Percentiles rank a stretch among this genome's conserved stretches.
phyloP scores from a whole-genome alignment of 2,113 vertebrate genomes.

The Rutilus rutilus region DNA sequence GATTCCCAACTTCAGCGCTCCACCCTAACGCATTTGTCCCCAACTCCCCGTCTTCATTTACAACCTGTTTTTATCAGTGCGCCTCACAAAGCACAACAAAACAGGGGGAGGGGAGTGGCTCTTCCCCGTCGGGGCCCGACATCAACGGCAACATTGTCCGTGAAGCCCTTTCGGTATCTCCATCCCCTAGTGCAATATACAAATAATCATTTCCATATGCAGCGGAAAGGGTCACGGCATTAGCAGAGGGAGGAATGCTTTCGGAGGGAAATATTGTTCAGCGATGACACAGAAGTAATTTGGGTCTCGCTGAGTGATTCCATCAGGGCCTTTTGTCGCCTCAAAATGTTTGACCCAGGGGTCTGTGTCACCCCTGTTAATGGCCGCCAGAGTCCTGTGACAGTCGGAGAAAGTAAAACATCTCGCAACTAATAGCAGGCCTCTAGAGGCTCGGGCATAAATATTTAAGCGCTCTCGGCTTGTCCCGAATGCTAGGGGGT shows the following conservation, averaged over 20 bases:
- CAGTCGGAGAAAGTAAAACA: conserved; percentile 82
- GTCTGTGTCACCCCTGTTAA: conserved; percentile 79
- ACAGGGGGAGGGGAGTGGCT: conserved; percentile 72
- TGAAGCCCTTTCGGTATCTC: conserved; percentile 74
- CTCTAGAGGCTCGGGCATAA: conserved; percentile 81
- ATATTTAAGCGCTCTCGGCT: conserved; percentile 81
- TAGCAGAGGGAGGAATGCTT: conserved; percentile 81
- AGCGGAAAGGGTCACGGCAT: conserved; percentile 73
- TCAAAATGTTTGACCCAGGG: conserved; percentile 84
- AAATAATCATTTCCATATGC: conserved; percentile 80
- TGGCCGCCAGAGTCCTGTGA: conserved; percentile 78
- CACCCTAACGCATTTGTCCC: conserved; percentile 76
- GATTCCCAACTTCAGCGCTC: conserved; percentile 75
- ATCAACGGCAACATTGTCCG: conserved; percentile 75
- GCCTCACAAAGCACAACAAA: conserved; percentile 80
- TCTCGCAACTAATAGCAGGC: conserved; percentile 81
- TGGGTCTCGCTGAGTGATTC: conserved; percentile 81
- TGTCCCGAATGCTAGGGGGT: conserved; percentile 81
- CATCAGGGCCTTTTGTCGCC: conserved; percentile 78
- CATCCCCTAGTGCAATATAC: conserved; percentile 78
- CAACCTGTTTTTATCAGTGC: conserved; percentile 82
- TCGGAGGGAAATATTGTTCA: conserved; percentile 81
- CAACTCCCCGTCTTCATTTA: conserved; percentile 77
- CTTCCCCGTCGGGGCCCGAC: conserved; percentile 62
- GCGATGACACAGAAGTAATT: conserved; percentile 87